These are phyloP conservation scores for Sarcophaga rosellei DNA, from an alignment of 2,888 invertebrate species.

Conservation along the genomic window DNA sequence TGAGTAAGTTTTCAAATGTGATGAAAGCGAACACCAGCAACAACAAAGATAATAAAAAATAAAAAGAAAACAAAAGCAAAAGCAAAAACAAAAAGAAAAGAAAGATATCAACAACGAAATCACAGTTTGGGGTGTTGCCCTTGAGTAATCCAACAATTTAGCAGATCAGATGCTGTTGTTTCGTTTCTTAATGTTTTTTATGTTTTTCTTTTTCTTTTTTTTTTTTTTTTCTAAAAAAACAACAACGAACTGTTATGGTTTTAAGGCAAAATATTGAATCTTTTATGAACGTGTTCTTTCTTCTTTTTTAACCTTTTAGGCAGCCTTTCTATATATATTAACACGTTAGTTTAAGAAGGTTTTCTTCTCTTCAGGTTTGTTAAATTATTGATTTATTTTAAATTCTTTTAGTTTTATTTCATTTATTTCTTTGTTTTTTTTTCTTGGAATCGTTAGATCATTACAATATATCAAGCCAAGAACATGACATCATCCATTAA, in stretches of 20 bases:
- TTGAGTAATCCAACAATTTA: conserved; percentile 69
- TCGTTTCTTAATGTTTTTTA: conserved; percentile 32
- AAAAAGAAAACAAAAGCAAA: not conserved
- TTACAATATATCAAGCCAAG: not conserved
- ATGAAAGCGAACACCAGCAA: conserved; percentile 18
- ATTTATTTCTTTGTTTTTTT: too few species aligned
- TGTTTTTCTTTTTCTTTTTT: conserved; percentile 12
- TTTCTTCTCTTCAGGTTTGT: too few species aligned
- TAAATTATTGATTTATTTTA: too few species aligned
- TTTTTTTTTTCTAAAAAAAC: not conserved
- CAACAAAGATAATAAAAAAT: conserved; percentile 8
- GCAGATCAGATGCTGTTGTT: conserved; percentile 50
- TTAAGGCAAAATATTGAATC: too few species aligned
- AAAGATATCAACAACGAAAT: conserved; percentile 6
- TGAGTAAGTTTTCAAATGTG: conserved; percentile 29
- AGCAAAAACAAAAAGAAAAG: conserved; percentile 32
- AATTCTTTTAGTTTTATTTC: too few species aligned
- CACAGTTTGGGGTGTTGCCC: conserved; percentile 64
- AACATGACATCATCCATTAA: conserved; percentile 63
- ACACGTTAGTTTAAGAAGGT: too few species aligned
- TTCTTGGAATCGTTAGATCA: too few species aligned
- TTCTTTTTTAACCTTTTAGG: too few species aligned
- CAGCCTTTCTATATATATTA: too few species aligned
- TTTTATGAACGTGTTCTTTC: too few species aligned
- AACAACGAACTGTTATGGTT: too few species aligned